Base-by-base conservation (phyloP, 2,113 vertebrate species). In the Malurus cyaneus region DNA sequence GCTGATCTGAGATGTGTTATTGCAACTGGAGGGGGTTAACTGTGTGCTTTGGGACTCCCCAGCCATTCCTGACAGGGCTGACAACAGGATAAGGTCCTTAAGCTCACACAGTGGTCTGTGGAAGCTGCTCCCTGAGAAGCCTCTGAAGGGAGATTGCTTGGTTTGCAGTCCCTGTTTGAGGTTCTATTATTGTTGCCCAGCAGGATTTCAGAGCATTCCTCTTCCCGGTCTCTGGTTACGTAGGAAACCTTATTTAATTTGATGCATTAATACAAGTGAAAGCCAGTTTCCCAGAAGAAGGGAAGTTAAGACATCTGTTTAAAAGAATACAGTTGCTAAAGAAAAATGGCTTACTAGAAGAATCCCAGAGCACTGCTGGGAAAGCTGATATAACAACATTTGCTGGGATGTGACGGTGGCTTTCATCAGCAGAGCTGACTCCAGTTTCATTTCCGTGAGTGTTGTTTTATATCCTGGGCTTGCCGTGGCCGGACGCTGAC, bases 301-400 rank as follows among this genome's bases (percentile, higher is more conserved):
- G 80, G 91, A 92, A 88, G 94, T 96, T 83, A 73, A 72, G 95
- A 95, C 91, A 36, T 92, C 92, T 96, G 94, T 93, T 94, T 92
- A 73, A 73, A 94, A 61, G 52, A 53, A 85, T 15, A 49, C 61
- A 77, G 82, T 90, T 80, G 88, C 89, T 96, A 41, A 91, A 90
- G 86, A 93, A 66, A 78, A 93, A 89, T 86, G 69, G 64, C 57
- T 94, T 90, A 74, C 80, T 73, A 64, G 95, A 94, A 88, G 80
- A 94, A 90, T 91, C 79, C 69, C 89, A 76, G 89, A 88, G 61
- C 67, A 36, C 49, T 95, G 83, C 80, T 74, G 93, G 86, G 72
- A 92, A 96, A 89, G 86, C 93, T 47, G 81, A 79, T 87, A 71
- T 4, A 32, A 80, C 82, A 72, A 6, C 81, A 29, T 73, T 94